Percentiles rank a stretch among this genome's conserved stretches.
Evolutionary conservation across 2,113 vertebrate species (phyloP).

Genomic region (Ptilonorhynchus violaceus): DNA sequence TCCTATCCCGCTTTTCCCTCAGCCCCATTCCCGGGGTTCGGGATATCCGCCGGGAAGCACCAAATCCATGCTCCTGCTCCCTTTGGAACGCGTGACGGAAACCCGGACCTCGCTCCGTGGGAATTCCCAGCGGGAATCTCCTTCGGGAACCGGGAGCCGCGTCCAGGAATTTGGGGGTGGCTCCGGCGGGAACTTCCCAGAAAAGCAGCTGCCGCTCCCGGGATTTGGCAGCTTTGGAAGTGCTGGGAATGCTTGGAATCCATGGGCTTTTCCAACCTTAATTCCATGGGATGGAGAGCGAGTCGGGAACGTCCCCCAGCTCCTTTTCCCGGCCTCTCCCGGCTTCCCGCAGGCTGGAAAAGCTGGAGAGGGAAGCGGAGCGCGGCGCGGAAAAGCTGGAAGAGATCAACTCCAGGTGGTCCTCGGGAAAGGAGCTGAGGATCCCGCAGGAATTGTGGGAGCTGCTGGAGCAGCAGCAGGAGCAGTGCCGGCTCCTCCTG

Average conservation of each 20-base stretch:
- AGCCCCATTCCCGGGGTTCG: neutral
- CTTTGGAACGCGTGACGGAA: neutral
- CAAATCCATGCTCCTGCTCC: neutral
- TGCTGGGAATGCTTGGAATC: neutral
- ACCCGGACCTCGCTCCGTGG: neutral
- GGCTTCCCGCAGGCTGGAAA: neutral
- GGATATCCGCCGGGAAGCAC: neutral
- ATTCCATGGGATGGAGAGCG: neutral
- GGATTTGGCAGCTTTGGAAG: neutral
- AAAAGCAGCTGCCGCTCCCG: neutral
- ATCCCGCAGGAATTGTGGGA: neutral
- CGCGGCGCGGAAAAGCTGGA: neutral
- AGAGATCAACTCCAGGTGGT: neutral
- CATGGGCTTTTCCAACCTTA: neutral
- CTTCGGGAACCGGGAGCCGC: neutral
- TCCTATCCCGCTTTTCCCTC: neutral
- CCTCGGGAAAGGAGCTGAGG: fast-evolving
- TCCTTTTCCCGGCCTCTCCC: neutral
- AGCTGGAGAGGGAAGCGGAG: neutral
- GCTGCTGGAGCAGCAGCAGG: neutral
- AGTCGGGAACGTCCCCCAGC: too few relatives aligned
- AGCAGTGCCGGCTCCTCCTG: neutral
- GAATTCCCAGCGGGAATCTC: neutral
- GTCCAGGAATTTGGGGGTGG: neutral
- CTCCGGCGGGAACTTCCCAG: neutral